Evolutionary conservation across 2,888 invertebrate genomes (phyloP), one percentile per base, ranked within the genome.

Genomic region (Adelognathus sp.): DNA sequence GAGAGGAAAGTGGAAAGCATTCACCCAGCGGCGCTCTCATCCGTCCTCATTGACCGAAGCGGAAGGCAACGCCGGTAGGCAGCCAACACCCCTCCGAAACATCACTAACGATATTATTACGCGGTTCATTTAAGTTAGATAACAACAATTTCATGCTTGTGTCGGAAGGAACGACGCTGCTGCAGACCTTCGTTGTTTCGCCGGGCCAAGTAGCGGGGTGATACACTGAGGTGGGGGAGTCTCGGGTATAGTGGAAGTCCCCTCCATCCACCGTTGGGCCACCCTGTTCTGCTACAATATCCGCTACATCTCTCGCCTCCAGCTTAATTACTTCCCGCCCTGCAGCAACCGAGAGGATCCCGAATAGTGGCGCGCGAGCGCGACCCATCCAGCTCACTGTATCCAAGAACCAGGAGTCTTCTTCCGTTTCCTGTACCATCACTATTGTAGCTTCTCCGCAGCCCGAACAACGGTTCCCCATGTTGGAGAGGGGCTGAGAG

Each of bases 71-170:
- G 69, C 63, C 27, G 74, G 71, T 69, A 80, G 61, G 80, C 66
- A 81, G 58, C 70, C 41, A 60, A 41, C n/a, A n/a, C n/a, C n/a
- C n/a, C 46, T 80, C 81, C 82, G 83, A 86, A 88, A 88, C 84
- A 84, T 82, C 84, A 84, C 84, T 87, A 89, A 90, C 87, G 85
- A 88, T 89, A 89, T 90, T 88, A 89, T 88, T 89, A 87, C 87
- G 86, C 86, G 90, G 86, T 90, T 90, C 88, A 89, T 90, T 90
- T 90, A 89, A 90, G 89, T 90, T 90, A 89, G 89, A 90, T 89
- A 90, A 89, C 90, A 89, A 88, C 88, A 88, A 86, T 81, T 86
- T 79, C 74, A 83, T 82, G 81, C 76, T n/a, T 29, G 56, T 33
- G 58, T 46, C 54, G 36, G 33, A 71, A 39, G 58, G 4, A 11